Conservation (phyloP, 2,113 vertebrate genomes). For the Lasiurus borealis region DNA sequence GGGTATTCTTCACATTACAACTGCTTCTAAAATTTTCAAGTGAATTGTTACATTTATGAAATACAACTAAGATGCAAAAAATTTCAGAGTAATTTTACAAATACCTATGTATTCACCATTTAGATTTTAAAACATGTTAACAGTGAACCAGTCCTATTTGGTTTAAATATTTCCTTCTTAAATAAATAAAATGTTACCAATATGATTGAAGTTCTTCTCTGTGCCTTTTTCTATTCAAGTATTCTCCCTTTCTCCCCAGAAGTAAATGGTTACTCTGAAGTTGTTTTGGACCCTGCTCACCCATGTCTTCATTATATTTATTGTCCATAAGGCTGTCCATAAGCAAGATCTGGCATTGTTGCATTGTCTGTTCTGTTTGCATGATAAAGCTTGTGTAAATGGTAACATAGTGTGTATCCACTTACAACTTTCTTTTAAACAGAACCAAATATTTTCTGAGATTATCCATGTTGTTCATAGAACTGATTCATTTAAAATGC, state of each 20-base stretch:
- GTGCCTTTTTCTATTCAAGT: background rate
- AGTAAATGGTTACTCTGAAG: background rate
- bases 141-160: background rate
- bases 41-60: background rate
- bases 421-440: background rate
- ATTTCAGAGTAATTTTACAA: slow-evolving; percentile 36
- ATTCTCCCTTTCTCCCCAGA: background rate
- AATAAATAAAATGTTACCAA: slow-evolving; percentile 32
- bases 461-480: background rate
- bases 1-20: background rate
- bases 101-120: background rate
- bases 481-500: background rate
- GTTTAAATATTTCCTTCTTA: background rate
- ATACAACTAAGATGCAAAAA: background rate
- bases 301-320: background rate
- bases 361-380: background rate
- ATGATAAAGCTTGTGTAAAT: background rate
- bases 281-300: background rate
- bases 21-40: background rate
- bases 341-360: background rate
- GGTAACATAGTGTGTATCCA: background rate
- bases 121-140: background rate
- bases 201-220: background rate
- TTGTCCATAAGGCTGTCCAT: background rate
- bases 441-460: slow-evolving; percentile 9